These are phyloP conservation scores for Tragopan temminckii DNA, from an alignment of 2,797 vertebrate species.

Conservation along the genomic window DNA sequence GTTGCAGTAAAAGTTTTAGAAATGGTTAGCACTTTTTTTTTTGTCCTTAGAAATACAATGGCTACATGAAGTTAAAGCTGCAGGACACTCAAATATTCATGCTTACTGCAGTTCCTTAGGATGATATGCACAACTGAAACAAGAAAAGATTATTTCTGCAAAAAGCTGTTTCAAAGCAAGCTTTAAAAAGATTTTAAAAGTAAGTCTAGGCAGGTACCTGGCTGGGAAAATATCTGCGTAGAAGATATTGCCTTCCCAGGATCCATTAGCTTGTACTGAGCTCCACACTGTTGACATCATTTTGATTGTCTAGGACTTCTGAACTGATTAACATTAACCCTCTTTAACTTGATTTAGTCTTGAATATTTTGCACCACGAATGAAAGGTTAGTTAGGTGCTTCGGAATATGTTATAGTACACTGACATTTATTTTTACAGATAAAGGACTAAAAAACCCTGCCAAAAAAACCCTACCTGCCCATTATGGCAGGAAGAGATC, in stretches of 20 bases:
- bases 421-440: background rate
- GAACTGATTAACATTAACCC: background rate
- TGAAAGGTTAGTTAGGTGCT: background rate
- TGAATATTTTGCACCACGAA: background rate
- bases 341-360: background rate
- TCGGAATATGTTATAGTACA: background rate
- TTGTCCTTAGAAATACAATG: background rate
- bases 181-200: background rate
- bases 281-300: background rate
- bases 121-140: fast-evolving
- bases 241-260: background rate
- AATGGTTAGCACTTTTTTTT: background rate
- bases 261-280: background rate
- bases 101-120: background rate
- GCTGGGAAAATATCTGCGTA: background rate
- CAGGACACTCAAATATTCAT: background rate
- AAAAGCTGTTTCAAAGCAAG: background rate
- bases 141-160: background rate
- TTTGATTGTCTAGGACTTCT: background rate
- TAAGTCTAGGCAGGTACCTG: background rate
- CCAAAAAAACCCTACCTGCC: background rate
- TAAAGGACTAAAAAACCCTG: background rate
- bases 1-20: background rate
- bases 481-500: background rate
- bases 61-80: background rate